These are phyloP conservation scores for Spatula clypeata DNA, from an alignment of 2,797 vertebrate genomes.

Conservation along the genomic window DNA sequence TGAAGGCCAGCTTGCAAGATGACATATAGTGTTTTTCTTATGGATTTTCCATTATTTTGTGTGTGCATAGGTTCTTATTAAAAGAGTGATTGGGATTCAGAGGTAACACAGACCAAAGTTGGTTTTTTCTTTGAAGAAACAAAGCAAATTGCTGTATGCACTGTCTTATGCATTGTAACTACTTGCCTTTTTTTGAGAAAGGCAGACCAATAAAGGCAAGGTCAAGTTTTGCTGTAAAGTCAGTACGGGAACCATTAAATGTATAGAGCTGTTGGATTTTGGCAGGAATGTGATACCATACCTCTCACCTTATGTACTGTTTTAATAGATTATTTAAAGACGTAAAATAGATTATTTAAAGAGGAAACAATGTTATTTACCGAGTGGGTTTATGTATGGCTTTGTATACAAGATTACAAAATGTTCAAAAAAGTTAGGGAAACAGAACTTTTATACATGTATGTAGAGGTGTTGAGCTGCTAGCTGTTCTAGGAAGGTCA, in stretches of 20 bases:
- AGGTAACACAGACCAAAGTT: neutral
- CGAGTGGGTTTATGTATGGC: neutral
- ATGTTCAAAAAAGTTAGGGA: neutral
- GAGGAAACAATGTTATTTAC: neutral
- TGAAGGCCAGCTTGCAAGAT: neutral
- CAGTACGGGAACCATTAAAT: neutral
- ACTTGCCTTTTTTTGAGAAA: neutral
- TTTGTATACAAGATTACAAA: neutral
- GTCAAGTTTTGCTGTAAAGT: neutral
- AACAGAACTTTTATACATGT: neutral
- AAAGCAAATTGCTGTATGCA: neutral
- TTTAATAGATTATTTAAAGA: neutral
- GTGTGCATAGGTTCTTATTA: neutral
- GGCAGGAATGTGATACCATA: neutral
- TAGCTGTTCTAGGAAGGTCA: neutral
- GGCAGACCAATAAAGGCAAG: neutral
- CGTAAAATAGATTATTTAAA: neutral
- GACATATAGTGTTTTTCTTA: neutral
- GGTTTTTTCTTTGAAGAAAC: neutral
- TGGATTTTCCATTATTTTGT: neutral
- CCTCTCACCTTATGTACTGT: neutral
- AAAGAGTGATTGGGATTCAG: fast-evolving
- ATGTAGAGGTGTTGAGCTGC: neutral
- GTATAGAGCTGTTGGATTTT: neutral
- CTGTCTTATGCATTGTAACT: neutral